These are phyloP conservation scores for Tinamus major DNA, from an alignment of 2,797 vertebrate species.

Conservation along the genomic window DNA sequence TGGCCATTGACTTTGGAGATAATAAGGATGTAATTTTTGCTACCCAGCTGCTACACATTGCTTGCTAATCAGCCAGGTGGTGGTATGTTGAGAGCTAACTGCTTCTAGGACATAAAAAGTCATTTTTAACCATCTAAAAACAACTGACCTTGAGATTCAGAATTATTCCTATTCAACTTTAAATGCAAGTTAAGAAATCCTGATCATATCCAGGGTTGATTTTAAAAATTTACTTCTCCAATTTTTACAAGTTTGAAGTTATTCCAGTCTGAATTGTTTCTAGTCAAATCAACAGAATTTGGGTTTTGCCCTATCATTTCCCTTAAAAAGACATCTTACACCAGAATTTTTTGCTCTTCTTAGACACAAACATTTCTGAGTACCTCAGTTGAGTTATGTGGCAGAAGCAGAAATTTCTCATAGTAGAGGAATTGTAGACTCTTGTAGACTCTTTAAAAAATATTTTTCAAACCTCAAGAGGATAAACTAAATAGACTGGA, in stretches of 20 bases:
- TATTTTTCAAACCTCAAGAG: background rate
- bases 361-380: background rate
- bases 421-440: background rate
- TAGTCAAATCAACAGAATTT: background rate
- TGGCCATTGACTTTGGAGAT: background rate
- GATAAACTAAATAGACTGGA: background rate
- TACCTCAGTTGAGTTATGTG: background rate
- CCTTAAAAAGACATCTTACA: background rate
- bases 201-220: background rate
- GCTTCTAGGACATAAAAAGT: background rate
- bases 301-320: background rate
- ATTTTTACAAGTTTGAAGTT: background rate
- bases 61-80: background rate
- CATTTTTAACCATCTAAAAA: background rate
- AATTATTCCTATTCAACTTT: background rate
- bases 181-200: background rate
- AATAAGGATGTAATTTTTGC: background rate
- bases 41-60: background rate
- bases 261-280: background rate
- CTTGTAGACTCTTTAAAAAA: background rate
- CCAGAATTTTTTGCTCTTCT: background rate
- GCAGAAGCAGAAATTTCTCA: background rate
- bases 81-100: background rate
- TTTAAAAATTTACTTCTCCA: background rate
- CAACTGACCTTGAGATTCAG: background rate